Percentiles rank a stretch among this genome's conserved stretches.
Evolutionary conservation across 1,140 invertebrate species (phyloP).

Genomic region (Heliconius congener): DNA sequence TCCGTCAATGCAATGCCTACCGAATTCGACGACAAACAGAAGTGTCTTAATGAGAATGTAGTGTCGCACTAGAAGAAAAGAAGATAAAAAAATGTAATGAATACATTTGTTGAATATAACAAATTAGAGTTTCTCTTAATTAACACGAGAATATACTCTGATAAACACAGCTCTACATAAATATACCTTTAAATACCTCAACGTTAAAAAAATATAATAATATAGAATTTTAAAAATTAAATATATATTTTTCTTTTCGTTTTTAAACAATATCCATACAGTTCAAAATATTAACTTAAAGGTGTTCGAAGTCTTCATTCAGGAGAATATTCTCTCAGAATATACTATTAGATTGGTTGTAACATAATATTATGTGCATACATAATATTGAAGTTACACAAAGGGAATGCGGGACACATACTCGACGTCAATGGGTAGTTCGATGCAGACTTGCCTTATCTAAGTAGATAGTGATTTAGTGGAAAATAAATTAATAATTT

Average conservation of each 20-base stretch:
- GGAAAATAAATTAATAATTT: not conserved
- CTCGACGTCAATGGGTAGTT: conserved; percentile 20
- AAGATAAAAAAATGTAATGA: too few relatives aligned
- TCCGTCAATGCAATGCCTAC: too few relatives aligned
- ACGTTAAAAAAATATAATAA: too few relatives aligned
- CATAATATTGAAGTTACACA: conserved; percentile 20
- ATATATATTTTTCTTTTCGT: not conserved
- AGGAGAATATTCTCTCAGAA: not conserved
- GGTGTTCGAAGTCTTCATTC: conserved; percentile 1
- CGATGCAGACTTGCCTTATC: not conserved
- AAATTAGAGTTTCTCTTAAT: too few relatives aligned
- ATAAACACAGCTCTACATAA: too few relatives aligned
- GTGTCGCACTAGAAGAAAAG: too few relatives aligned
- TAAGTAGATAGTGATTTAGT: not conserved
- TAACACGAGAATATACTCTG: too few relatives aligned
- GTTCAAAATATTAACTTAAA: not conserved
- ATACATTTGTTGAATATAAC: too few relatives aligned
- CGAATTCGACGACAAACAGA: too few relatives aligned
- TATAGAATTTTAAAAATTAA: not conserved
- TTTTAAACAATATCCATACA: not conserved
- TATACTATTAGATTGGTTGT: conserved; percentile 17
- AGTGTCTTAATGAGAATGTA: too few relatives aligned
- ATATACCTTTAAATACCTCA: too few relatives aligned
- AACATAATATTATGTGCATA: conserved; percentile 23
- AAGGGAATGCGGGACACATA: conserved; percentile 25